phyloP scores from a whole-genome alignment of 2,113 vertebrate species.

The Isurus oxyrinchus region DNA sequence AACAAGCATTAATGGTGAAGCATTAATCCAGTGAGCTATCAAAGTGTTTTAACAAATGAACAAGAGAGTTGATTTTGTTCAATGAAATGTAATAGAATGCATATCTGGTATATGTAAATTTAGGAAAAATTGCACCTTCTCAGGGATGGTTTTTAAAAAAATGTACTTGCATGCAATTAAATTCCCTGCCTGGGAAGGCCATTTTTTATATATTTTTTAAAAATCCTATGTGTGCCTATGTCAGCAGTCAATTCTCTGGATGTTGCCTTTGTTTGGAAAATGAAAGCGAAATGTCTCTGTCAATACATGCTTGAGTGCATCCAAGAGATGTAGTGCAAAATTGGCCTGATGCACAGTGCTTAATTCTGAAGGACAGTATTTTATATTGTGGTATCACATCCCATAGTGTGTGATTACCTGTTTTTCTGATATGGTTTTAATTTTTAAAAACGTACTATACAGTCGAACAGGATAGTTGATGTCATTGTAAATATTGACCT shows the following conservation, averaged over 20 bases:
- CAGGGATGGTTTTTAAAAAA: background rate
- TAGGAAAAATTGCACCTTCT: background rate
- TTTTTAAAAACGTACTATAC: background rate
- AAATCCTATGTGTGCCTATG: too few species aligned
- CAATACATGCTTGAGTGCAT: background rate
- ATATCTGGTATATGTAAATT: background rate
- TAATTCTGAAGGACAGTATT: background rate
- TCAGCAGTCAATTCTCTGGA: too few species aligned
- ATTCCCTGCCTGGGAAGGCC: background rate
- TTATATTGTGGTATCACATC: background rate
- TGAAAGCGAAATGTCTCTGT: too few species aligned
- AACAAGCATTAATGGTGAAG: background rate
- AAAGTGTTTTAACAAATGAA: background rate
- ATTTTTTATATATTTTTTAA: background rate
- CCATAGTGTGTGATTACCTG: background rate
- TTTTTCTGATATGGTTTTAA: background rate
- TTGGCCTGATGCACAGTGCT: background rate
- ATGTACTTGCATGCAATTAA: background rate
- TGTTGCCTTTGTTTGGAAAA: background rate
- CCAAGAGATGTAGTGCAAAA: background rate
- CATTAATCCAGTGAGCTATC: background rate
- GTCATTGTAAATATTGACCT: background rate
- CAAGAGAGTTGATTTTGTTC: background rate
- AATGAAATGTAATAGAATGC: background rate
- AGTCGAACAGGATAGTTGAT: background rate